phyloP scores from a whole-genome alignment of 2,113 vertebrate species.

The Mesoclemmys tuberculata region DNA sequence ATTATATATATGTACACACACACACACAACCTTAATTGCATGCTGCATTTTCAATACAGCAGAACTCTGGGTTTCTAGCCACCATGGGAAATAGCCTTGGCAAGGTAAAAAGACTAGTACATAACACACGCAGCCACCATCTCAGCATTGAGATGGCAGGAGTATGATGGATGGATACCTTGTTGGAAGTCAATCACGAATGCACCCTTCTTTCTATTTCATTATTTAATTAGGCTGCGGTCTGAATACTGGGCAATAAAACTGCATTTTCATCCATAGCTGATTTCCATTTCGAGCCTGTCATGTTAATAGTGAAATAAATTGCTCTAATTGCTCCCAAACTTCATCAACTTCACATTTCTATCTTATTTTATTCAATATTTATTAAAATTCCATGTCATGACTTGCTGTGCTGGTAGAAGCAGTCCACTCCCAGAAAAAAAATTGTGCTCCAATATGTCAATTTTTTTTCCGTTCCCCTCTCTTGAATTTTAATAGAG shows the following conservation, averaged over 20 bases:
- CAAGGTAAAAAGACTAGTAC: not conserved
- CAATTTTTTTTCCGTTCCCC: slow-evolving; percentile 24
- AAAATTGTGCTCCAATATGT: slow-evolving; percentile 60
- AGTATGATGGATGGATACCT: slow-evolving; percentile 63
- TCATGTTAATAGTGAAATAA: slow-evolving; percentile 87
- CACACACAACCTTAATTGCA: not conserved
- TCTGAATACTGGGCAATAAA: slow-evolving; percentile 66
- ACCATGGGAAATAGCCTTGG: not conserved
- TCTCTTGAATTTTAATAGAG: slow-evolving; percentile 65
- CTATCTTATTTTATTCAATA: slow-evolving; percentile 83
- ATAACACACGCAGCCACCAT: not conserved
- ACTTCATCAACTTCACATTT: slow-evolving; percentile 86
- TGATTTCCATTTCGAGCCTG: slow-evolving; percentile 82
- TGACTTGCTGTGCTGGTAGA: slow-evolving; percentile 75
- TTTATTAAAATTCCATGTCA: slow-evolving; percentile 83
- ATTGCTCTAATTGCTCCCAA: slow-evolving; percentile 88
- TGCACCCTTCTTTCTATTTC: slow-evolving; percentile 3
- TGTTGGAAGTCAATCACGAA: not conserved
- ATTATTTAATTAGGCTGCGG: slow-evolving; percentile 69
- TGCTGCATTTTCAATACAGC: slow-evolving; percentile 6
- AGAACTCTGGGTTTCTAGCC: not conserved
- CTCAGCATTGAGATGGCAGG: not conserved
- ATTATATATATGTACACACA: not conserved
- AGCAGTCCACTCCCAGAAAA: slow-evolving; percentile 57
- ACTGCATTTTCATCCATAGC: slow-evolving; percentile 81